Base-by-base conservation (phyloP, 2,888 invertebrate genomes). In the Alcis repandata region DNA sequence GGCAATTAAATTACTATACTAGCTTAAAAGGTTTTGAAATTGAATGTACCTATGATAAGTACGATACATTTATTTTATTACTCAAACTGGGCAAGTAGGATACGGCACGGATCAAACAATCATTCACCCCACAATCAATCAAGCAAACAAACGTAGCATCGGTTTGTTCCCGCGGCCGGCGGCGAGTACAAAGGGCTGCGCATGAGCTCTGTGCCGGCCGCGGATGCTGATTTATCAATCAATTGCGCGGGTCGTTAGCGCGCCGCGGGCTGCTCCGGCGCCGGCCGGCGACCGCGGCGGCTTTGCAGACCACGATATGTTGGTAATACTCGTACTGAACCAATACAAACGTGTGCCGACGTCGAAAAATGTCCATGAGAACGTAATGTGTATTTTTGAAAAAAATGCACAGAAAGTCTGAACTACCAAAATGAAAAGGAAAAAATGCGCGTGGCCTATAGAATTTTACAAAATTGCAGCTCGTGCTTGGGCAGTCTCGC, bases 221-320 rank as follows among this genome's bases (percentile, higher is more conserved):
- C 46, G 40, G 70, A 74, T 77, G 76, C 79, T 81, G 82, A 81
- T 83, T 82, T 80, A 82, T 80, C 81, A 82, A 83, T 83, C 81
- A 82, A 79, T 77, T 74, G 77, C 73, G 75, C 71, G 63, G 51
- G 70, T 79, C 81, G 81, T 81, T 80, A 79, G 77, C 68, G 73
- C 75, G 79, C 79, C 78, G 77, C 79, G 77, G 79, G 80, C 78
- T 32, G 72, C 66, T 69, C 71, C 63, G 69, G 71, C 74, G 71
- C 72, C 70, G 70, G 63, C 62, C 67, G 20, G 19, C 45, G 15
- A 10, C 15, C 15, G 36, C 51, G 36, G 22, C 8, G 36, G 36
- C 56, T 60, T 41, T 51, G 56, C 53, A 27, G 22, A 27, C 46
- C 48, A 41, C 48, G 45, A 53, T 52, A 46, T 38, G 33, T 40